Conservation (phyloP, 1,140 invertebrate genomes). For the Notospermus geniculatus region DNA sequence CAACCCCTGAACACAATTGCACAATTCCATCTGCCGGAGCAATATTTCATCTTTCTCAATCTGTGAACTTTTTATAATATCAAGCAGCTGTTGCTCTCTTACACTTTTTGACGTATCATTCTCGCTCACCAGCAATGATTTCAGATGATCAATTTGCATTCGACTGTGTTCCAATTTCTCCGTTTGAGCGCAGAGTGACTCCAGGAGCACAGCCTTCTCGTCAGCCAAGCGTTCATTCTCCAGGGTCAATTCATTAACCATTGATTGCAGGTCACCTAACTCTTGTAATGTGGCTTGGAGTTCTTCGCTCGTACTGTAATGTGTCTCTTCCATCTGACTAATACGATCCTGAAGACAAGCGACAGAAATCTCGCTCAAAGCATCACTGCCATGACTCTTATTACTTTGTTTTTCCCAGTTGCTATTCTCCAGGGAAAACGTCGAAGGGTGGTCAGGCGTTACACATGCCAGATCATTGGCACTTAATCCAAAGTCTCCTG, state of each 20-base stretch:
- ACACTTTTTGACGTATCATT: conserved; percentile 63
- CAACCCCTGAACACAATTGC: conserved; percentile 63
- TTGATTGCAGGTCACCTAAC: conserved; percentile 79
- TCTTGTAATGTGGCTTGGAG: conserved; percentile 91
- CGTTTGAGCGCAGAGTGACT: conserved; percentile 87
- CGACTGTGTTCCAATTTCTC: conserved; percentile 79
- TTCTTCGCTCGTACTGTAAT: conserved; percentile 91
- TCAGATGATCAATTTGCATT: conserved; percentile 64
- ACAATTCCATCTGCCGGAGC: conserved; percentile 75
- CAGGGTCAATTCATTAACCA: conserved; percentile 78
- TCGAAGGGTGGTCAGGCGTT: conserved; percentile 41
- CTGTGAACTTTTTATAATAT: conserved; percentile 79
- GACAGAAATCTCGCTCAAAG: conserved; percentile 81
- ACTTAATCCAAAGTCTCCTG: conserved; percentile 8
- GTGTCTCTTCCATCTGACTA: conserved; percentile 84
- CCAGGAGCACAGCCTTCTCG: conserved; percentile 83
- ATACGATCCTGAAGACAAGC: conserved; percentile 90
- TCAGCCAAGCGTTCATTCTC: conserved; percentile 83
- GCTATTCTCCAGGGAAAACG: conserved; percentile 35
- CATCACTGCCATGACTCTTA: conserved; percentile 63
- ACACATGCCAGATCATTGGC: conserved; percentile 33
- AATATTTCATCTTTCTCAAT: conserved; percentile 52
- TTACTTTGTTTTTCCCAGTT: conserved; percentile 81
- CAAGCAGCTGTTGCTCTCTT: conserved; percentile 77
- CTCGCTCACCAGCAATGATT: conserved; percentile 56